These are phyloP conservation scores for Silvanus unidentatus DNA, from an alignment of 2,888 invertebrate genomes.

Conservation along the genomic window DNA sequence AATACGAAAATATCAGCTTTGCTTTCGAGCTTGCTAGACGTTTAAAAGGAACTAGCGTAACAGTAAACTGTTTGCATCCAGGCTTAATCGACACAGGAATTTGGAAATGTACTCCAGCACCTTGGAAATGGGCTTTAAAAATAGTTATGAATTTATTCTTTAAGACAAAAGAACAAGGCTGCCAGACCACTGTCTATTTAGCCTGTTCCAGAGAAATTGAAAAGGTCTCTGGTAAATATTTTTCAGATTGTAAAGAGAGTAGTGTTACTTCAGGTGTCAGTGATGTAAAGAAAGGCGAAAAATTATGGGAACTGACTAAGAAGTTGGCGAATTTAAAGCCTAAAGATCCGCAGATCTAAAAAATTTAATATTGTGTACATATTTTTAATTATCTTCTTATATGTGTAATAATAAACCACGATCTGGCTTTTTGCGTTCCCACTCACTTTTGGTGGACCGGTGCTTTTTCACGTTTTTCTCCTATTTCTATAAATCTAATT, in stretches of 20 bases:
- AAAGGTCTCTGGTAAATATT: slow-evolving; percentile 71
- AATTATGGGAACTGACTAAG: slow-evolving; percentile 81
- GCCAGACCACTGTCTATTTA: slow-evolving; percentile 71
- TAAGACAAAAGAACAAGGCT: slow-evolving; percentile 71
- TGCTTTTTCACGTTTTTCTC: no score
- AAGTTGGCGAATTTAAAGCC: slow-evolving; percentile 64
- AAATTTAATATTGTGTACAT: no score
- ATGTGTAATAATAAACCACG: no score
- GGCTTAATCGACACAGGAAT: slow-evolving; percentile 81
- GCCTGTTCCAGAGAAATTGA: slow-evolving; percentile 70
- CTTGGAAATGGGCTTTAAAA: slow-evolving; percentile 63
- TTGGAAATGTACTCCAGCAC: slow-evolving; percentile 73
- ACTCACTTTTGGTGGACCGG: no score
- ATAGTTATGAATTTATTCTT: slow-evolving; percentile 59
- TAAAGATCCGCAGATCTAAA: slow-evolving; percentile 66
- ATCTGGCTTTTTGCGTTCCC: no score
- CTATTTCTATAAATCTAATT: no score
- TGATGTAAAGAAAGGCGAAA: slow-evolving; percentile 66
- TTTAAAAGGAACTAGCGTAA: slow-evolving; percentile 70
- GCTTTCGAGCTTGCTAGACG: slow-evolving; percentile 70
- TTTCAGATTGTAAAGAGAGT: slow-evolving; percentile 68
- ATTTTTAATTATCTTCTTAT: no score
- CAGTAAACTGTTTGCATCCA: slow-evolving; percentile 82
- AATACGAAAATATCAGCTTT: slow-evolving; percentile 79
- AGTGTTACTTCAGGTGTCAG: slow-evolving; percentile 56